phyloP scores from a whole-genome alignment of 2,888 invertebrate genomes.

The Parapristionchus giblindavisi region DNA sequence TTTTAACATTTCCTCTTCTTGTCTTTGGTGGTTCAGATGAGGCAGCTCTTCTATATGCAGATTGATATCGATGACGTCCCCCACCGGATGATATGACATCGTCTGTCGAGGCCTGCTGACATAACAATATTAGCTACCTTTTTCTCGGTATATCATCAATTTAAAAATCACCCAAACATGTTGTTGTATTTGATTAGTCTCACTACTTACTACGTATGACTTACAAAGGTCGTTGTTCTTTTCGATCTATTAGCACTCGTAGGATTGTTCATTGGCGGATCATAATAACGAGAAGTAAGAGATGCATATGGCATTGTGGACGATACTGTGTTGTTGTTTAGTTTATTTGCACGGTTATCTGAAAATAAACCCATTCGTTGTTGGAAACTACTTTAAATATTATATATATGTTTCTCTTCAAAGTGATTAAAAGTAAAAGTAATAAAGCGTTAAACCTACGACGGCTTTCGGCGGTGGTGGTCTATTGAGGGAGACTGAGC shows the following conservation, averaged over 20 bases:
- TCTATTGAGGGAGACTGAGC: not conserved
- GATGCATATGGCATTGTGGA: not conserved
- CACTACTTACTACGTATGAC: not conserved
- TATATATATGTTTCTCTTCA: not conserved
- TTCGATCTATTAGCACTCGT: not conserved
- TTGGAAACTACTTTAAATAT: not conserved
- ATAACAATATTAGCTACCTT: not conserved
- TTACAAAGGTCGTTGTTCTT: conserved; percentile 17
- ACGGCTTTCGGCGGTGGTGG: not conserved
- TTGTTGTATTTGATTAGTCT: too few relatives aligned
- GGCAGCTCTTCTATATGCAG: conserved; percentile 6
- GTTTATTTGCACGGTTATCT: conserved; percentile 15
- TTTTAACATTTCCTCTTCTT: conserved; percentile 71
- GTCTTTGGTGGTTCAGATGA: not conserved
- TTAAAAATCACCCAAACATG: too few relatives aligned
- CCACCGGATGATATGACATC: conserved; percentile 16
- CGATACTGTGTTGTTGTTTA: not conserved
- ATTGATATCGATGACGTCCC: not conserved
- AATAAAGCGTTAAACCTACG: conserved; percentile 3
- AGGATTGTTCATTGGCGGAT: not conserved
- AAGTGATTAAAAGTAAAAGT: too few relatives aligned
- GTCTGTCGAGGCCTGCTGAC: conserved; percentile 25
- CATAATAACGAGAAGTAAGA: not conserved
- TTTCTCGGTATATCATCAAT: too few relatives aligned
- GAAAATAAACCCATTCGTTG: not conserved